A percentile compares a stretch with the other conserved stretches of the same genome.
Conservation (phyloP, 2,888 invertebrate species). For the Pemphredon lugubris region DNA sequence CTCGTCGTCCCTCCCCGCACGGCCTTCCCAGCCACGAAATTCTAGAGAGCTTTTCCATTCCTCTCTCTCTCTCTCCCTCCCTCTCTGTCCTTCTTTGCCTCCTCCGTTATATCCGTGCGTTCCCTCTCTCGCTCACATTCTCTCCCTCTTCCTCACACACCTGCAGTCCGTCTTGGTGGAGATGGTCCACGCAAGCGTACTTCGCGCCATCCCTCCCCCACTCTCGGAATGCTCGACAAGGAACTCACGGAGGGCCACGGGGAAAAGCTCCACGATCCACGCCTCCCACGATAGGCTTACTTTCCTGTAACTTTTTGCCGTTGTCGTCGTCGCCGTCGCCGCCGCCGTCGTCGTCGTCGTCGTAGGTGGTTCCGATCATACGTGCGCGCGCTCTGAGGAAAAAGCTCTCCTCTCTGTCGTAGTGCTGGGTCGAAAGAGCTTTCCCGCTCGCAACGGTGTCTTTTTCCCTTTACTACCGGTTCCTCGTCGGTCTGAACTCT, state of each 20-base stretch:
- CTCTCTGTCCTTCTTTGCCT: constrained; percentile 27
- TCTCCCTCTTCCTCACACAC: constrained; percentile 35
- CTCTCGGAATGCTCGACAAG: constrained; percentile 53
- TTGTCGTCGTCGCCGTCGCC: constrained; percentile 45
- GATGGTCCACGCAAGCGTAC: constrained; percentile 53
- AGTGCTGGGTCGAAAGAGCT: constrained; percentile 47
- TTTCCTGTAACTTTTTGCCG: constrained; percentile 64
- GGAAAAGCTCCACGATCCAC: constrained; percentile 74
- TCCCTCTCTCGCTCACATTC: constrained; percentile 42
- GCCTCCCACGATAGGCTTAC: constrained; percentile 76
- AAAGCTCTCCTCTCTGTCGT: constrained; percentile 49
- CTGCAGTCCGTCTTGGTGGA: too few relatives aligned
- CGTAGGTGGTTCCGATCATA: constrained; percentile 60
- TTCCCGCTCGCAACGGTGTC: constrained; percentile 46
- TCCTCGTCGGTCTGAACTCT: too few relatives aligned
- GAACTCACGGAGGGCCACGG: constrained; percentile 49
- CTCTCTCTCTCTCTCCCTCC: constrained; percentile 20
- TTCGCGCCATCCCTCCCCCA: constrained; percentile 58
- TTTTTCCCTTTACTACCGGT: constrained; percentile 5
- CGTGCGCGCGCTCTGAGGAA: constrained; percentile 58
- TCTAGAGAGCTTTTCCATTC: constrained; percentile 48
- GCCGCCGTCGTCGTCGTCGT: constrained; percentile 44
- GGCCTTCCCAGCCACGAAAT: constrained; percentile 53
- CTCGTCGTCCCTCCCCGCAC: constrained; percentile 53
- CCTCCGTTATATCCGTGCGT: constrained; percentile 23